Evolutionary conservation across 2,113 vertebrate species (phyloP).

Genomic region (Parus major): DNA sequence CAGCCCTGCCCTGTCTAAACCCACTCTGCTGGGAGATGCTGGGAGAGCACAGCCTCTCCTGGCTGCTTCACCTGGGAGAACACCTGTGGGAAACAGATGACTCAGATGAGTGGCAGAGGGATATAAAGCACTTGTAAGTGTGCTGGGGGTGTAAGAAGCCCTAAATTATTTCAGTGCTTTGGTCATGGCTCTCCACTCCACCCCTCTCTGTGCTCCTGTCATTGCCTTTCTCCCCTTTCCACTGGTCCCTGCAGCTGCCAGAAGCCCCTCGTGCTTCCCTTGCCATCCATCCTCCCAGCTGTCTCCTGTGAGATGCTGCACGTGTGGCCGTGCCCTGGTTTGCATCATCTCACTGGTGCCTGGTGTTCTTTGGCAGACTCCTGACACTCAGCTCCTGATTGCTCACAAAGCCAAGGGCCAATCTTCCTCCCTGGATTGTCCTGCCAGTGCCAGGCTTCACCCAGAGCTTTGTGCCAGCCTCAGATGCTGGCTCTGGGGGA

Average conservation of each 20-base stretch:
- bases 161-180: neutral
- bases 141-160: neutral
- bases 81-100: neutral
- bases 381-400: neutral
- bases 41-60: neutral
- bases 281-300: neutral
- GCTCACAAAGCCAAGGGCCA: neutral
- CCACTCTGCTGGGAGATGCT: neutral
- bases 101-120: neutral
- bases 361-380: neutral
- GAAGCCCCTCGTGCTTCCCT: neutral
- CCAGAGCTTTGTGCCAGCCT: neutral
- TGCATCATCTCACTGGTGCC: neutral
- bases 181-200: neutral
- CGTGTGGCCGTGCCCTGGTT: neutral
- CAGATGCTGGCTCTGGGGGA: neutral
- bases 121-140: neutral
- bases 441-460: neutral
- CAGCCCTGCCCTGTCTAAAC: neutral
- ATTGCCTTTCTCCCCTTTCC: neutral
- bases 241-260: neutral
- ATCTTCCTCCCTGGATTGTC: neutral
- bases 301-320: fast-evolving
- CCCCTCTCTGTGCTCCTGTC: fast-evolving
- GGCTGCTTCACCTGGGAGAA: neutral